Evolutionary conservation across 2,797 vertebrate genomes (phyloP).

Genomic region (Rhincodon typus): DNA sequence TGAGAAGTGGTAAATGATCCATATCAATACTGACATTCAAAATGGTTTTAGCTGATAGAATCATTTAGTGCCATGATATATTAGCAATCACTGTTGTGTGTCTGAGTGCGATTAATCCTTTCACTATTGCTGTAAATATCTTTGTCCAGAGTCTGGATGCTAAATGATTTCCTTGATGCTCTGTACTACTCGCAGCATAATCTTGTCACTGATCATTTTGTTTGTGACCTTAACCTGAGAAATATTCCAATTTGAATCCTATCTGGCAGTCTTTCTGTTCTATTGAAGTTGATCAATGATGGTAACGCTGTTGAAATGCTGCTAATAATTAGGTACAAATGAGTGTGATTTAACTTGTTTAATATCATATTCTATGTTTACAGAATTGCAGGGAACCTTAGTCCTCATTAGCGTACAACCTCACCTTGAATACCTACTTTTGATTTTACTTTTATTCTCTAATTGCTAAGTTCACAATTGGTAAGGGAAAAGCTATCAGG

Average conservation of each 20-base stretch:
- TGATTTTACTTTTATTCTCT: background rate
- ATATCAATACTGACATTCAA: background rate
- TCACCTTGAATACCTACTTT: background rate
- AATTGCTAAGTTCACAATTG: background rate
- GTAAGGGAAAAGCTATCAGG: background rate
- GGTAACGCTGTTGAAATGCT: background rate
- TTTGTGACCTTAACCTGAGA: background rate
- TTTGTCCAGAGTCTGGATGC: constrained; percentile 10
- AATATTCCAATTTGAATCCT: background rate
- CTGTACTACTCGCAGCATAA: background rate
- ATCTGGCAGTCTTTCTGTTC: background rate
- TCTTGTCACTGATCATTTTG: background rate
- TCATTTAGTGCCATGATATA: background rate
- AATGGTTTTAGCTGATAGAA: constrained; percentile 6
- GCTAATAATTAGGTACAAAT: background rate
- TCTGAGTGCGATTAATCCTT: background rate
- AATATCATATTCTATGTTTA: background rate
- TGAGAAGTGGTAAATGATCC: background rate
- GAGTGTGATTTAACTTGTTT: background rate
- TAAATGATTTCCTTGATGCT: background rate
- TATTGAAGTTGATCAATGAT: background rate
- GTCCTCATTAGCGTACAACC: background rate
- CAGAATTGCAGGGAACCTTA: background rate
- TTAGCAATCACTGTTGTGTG: background rate
- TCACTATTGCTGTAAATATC: background rate